Evolutionary conservation across 2,113 vertebrate genomes (phyloP).

Genomic region (Melanerpes formicivorus): DNA sequence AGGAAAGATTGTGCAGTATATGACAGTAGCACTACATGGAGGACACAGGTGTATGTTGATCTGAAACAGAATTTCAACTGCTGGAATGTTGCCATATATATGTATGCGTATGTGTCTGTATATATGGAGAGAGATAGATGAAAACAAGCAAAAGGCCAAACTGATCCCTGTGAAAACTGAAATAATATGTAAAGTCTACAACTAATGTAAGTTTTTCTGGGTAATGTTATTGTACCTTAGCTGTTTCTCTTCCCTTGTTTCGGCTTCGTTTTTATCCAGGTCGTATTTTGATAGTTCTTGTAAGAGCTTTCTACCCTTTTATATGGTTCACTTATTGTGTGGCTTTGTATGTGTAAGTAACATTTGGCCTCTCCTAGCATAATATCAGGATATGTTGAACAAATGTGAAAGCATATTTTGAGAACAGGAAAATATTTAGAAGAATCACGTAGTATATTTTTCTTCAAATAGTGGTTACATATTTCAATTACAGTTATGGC

Average conservation of each 20-base stretch:
- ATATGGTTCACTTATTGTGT: background rate
- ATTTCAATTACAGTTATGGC: background rate
- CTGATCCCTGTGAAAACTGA: background rate
- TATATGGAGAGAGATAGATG: background rate
- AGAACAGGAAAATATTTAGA: background rate
- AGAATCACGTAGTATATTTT: background rate
- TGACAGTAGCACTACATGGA: background rate
- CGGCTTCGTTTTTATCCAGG: background rate
- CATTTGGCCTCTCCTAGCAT: background rate
- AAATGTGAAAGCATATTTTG: background rate
- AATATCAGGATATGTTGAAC: background rate
- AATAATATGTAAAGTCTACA: background rate
- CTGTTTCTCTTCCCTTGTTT: background rate
- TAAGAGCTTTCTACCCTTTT: slow-evolving; percentile 1
- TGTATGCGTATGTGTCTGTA: background rate
- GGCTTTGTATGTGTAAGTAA: background rate
- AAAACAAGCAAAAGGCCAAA: background rate
- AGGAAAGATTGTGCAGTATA: background rate
- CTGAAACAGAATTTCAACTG: background rate
- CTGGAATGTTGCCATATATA: background rate
- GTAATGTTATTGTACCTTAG: background rate
- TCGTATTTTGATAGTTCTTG: background rate
- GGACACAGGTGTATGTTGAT: background rate
- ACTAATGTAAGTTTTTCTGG: background rate
- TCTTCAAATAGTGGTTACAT: background rate